phyloP scores from a whole-genome alignment of 2,113 vertebrate species.

The Tamias sibiricus region DNA sequence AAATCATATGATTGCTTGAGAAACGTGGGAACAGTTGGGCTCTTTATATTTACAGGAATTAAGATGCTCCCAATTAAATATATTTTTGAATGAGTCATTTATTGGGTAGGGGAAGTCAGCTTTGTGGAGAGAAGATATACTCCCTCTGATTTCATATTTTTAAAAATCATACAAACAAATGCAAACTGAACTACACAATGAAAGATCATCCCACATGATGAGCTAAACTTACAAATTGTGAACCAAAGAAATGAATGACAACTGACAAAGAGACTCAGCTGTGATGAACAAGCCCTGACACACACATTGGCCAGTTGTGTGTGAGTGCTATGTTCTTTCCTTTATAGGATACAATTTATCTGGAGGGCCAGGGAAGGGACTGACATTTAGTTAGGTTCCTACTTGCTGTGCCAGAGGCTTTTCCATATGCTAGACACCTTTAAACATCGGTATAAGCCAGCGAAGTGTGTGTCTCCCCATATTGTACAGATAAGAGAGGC shows the following conservation, averaged over 20 bases:
- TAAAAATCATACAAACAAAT: conserved; percentile 55
- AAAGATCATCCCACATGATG: conserved; percentile 38
- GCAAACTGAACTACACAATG: conserved; percentile 46
- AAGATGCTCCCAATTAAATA: conserved; percentile 74
- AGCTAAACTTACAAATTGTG: conserved; percentile 18
- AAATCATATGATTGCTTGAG: conserved; percentile 70
- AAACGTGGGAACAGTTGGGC: conserved; percentile 72
- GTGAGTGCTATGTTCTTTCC: neutral
- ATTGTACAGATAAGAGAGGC: neutral
- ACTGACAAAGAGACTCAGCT: neutral
- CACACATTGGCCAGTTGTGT: neutral
- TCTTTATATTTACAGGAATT: conserved; percentile 75
- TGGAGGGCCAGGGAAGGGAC: neutral
- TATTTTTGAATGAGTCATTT: conserved; percentile 74
- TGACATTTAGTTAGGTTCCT: neutral
- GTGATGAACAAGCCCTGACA: neutral
- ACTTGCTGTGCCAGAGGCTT: neutral
- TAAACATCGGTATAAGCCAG: neutral
- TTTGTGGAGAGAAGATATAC: neutral
- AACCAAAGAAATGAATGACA: conserved; percentile 21
- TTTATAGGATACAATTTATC: neutral
- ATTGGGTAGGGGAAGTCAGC: conserved; percentile 45
- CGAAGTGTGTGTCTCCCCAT: neutral
- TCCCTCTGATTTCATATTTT: conserved; percentile 61
- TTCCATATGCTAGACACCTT: neutral